A percentile compares a stretch with the other conserved stretches of the same genome.
Conservation (phyloP, 2,113 vertebrate genomes). For the Pelodiscus sinensis region DNA sequence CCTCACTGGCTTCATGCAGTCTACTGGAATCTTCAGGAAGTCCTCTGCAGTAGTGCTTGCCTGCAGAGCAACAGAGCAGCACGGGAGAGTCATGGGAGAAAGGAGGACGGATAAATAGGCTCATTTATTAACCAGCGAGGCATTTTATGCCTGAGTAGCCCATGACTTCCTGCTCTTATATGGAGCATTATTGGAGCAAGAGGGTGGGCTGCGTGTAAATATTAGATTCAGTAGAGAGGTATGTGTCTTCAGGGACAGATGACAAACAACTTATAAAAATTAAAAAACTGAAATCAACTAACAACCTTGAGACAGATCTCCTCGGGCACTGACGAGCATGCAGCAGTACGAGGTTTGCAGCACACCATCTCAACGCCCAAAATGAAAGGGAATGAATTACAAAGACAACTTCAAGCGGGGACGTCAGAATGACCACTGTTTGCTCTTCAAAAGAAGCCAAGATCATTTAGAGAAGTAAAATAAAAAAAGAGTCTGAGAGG, state of each 20-base stretch:
- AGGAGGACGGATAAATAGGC: neutral
- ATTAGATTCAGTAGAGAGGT: accelerated
- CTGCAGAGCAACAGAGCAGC: neutral
- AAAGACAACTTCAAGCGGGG: neutral
- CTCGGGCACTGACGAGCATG: neutral
- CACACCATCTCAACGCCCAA: neutral
- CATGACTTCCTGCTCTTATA: accelerated
- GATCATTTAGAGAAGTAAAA: neutral
- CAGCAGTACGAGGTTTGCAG: neutral
- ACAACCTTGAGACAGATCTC: neutral
- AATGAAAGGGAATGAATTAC: neutral
- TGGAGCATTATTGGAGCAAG: accelerated
- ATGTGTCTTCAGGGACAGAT: neutral
- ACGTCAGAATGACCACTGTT: neutral
- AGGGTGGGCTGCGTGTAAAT: neutral
- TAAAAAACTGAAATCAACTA: neutral
- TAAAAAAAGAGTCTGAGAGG: neutral
- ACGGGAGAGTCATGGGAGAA: neutral
- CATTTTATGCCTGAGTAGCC: accelerated
- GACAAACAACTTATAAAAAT: neutral
- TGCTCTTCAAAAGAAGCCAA: neutral
- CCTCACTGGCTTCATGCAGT: neutral
- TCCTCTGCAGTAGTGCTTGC: neutral
- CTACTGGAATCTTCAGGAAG: neutral
- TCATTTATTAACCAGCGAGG: neutral